These are phyloP conservation scores for Corydoras maculifer DNA, from an alignment of 2,113 vertebrate genomes.

Conservation along the genomic window DNA sequence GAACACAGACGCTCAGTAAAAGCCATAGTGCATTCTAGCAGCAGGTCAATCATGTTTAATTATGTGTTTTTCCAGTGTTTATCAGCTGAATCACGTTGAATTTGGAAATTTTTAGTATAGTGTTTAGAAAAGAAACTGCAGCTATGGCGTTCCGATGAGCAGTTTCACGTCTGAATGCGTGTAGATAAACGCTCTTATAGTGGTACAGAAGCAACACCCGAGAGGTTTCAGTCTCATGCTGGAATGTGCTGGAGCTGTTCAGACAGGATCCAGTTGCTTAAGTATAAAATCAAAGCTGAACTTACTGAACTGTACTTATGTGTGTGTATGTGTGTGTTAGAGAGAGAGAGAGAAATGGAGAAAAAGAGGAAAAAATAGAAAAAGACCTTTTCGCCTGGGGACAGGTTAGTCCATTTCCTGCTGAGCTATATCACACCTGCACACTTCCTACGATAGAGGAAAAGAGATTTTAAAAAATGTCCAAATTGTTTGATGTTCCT, in stretches of 20 bases:
- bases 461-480: not conserved
- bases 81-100: no score
- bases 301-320: conserved; percentile 6
- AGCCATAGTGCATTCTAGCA: no score
- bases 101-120: no score
- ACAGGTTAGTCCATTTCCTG: conserved; percentile 32
- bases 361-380: no score
- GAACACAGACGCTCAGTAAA: no score
- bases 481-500: no score
- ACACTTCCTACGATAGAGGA: conserved; percentile 14
- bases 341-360: no score
- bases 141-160: not conserved
- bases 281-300: conserved; percentile 19
- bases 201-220: conserved; percentile 7
- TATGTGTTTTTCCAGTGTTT: no score
- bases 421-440: conserved; percentile 22
- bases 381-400: not conserved
- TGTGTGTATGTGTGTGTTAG: not conserved
- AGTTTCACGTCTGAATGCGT: conserved; percentile 11
- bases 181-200: conserved; percentile 13
- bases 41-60: no score
- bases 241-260: conserved; percentile 31
- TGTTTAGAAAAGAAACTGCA: not conserved
- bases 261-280: conserved; percentile 24
- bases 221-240: not conserved